phyloP scores from a whole-genome alignment of 2,797 vertebrate genomes.

The Phrynocephalus guinanensis region DNA sequence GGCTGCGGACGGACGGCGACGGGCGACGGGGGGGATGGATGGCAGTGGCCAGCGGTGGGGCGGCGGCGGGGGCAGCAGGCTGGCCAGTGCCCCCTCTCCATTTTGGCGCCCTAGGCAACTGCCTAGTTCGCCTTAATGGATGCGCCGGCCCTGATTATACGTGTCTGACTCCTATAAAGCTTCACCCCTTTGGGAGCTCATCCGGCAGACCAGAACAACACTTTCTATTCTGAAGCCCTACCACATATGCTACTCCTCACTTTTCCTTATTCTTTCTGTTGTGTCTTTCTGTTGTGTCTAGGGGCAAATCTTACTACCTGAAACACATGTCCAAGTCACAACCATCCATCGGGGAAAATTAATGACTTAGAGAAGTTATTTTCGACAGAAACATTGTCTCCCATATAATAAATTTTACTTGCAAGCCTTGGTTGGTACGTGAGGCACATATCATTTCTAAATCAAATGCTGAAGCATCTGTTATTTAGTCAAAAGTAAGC shows the following conservation, averaged over 20 bases:
- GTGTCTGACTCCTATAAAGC: neutral
- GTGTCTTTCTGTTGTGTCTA: neutral
- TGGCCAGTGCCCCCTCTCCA: too few species aligned
- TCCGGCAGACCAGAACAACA: neutral
- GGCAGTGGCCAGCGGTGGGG: too few species aligned
- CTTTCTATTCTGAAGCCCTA: neutral
- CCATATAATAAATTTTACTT: constrained; percentile 72
- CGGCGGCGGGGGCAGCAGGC: too few species aligned
- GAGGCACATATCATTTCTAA: constrained; percentile 74
- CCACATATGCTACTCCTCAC: neutral
- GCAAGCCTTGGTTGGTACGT: constrained; percentile 73
- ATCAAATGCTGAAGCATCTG: constrained; percentile 77
- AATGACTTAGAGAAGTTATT: constrained; percentile 51
- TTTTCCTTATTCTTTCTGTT: neutral
- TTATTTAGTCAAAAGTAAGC: constrained; percentile 79
- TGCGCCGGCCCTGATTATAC: neutral
- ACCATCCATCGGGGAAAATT: constrained; percentile 26
- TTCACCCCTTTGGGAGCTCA: neutral
- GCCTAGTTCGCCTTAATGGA: too few species aligned
- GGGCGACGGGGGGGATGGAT: too few species aligned
- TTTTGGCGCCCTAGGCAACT: too few species aligned
- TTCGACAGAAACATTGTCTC: constrained; percentile 57
- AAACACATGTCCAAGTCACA: constrained; percentile 50
- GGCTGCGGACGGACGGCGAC: too few species aligned
- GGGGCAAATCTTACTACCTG: constrained; percentile 34